Conservation (phyloP, 2,888 invertebrate species). For the Chalcosyrphus nemorum region DNA sequence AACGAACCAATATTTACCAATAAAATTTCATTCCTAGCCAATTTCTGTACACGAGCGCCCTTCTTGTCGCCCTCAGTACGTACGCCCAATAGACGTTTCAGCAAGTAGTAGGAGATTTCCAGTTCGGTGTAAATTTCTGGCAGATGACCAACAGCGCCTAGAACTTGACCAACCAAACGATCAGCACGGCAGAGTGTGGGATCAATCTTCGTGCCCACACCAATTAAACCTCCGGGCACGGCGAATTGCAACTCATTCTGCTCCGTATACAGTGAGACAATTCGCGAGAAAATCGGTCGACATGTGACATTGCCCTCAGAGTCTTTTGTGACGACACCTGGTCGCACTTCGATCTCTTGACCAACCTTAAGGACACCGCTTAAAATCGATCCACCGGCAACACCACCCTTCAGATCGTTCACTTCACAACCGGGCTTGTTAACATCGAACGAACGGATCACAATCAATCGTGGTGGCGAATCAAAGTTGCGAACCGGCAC, state of each 20-base stretch:
- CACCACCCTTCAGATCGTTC: constrained; percentile 98
- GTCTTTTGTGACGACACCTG: constrained; percentile 98
- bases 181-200: constrained; percentile 99
- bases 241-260: constrained; percentile 99
- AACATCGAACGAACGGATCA: constrained; percentile 98
- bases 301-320: constrained; percentile 97
- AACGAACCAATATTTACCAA: constrained; percentile 99
- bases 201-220: constrained; percentile 99
- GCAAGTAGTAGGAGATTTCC: constrained; percentile 98
- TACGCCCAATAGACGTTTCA: constrained; percentile 97
- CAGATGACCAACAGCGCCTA: constrained; percentile 97
- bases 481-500: constrained; percentile 97
- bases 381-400: constrained; percentile 98
- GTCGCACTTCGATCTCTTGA: constrained; percentile 99
- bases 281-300: constrained; percentile 97
- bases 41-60: constrained; percentile 97
- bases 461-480: constrained; percentile 96
- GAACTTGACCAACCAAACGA: constrained; percentile 97
- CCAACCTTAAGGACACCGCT: constrained; percentile 98
- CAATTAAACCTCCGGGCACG: constrained; percentile 99
- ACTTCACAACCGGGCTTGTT: constrained; percentile 99
- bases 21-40: constrained; percentile 94
- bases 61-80: constrained; percentile 99
- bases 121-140: constrained; percentile 99
- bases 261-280: constrained; percentile 98